Base-by-base conservation (phyloP, 2,113 vertebrate species). In the Hydrochoerus hydrochaeris region DNA sequence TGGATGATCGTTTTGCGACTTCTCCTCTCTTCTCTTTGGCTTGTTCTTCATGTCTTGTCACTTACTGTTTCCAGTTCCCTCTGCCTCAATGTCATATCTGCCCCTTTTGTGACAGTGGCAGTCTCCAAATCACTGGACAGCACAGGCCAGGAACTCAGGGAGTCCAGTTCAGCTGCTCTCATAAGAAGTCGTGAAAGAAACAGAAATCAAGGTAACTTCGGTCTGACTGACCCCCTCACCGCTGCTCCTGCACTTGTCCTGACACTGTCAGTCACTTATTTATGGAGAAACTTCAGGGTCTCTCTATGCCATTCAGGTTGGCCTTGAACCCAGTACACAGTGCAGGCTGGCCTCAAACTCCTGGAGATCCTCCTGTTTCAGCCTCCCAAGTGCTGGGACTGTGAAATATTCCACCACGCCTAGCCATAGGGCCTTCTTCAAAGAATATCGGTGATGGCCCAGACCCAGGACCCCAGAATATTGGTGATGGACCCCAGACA, bases 241-340 rank as follows among this genome's bases (percentile, higher is more conserved):
- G 1, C 0, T 28, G 12, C 14, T 62, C 58, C 41, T 60, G 54
- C 30, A 24, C 6, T 16, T 35, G 57, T 0, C 0, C 1, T 13
- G 57, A 10, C n/a, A 41, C 2, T 2, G 28, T 7, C 17, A 13
- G 52, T 22, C 60, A 62, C 41, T 86, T 41, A 2, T 28, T 46
- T n/a, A 20, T 28, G 19, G 8, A 38, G 69, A n/a, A 5, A n/a
- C n/a, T 71, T 71, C 19, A 38, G 67, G 26, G 44, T 32, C 14
- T 16, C 44, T 13, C 7, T 2, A 9, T 32, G 44, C 49, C 3
- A 14, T 46, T 49, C 14, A 77, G 44, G 44, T 44, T 77, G 71
- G 22, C 10, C 71, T 73, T 26, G 22, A 73, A 44, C 71, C 44
- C 71, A 73, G 8, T 26, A 41, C 38, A 41, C 12, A 26, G 71